These are phyloP conservation scores for Ormyrus rosae DNA, from an alignment of 2,888 invertebrate species.

Conservation along the genomic window DNA sequence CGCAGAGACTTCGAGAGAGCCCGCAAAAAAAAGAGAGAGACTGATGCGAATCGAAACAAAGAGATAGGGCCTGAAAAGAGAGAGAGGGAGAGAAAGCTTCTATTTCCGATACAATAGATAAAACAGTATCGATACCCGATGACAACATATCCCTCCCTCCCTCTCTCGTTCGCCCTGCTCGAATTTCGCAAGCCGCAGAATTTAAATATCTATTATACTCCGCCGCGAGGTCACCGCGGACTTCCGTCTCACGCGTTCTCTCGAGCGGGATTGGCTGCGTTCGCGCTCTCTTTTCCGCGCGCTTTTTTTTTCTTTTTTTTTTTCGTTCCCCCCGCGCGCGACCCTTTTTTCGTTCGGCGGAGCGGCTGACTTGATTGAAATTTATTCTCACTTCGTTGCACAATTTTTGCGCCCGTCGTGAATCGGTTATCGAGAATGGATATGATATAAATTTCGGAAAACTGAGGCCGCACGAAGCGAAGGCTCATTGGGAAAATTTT, in stretches of 20 bases:
- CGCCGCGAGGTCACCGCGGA: constrained; percentile 34
- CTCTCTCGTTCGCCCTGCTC: constrained; percentile 46
- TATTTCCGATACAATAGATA: constrained; percentile 65
- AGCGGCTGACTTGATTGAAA: constrained; percentile 58
- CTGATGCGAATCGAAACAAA: not conserved
- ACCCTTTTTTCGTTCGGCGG: constrained; percentile 27
- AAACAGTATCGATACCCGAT: constrained; percentile 68
- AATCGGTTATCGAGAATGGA: constrained; percentile 30
- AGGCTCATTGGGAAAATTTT: constrained; percentile 30
- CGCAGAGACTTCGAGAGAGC: constrained; percentile 4
- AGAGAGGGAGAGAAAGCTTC: constrained; percentile 48
- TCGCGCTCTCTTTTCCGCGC: constrained; percentile 25
- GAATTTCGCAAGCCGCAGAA: constrained; percentile 66
- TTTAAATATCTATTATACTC: constrained; percentile 70
- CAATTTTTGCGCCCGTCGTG: constrained; percentile 52
- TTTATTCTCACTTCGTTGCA: constrained; percentile 64
- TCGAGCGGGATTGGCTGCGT: constrained; percentile 16
- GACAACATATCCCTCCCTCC: constrained; percentile 57
- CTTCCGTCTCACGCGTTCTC: constrained; percentile 40
- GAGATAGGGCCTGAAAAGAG: not conserved
- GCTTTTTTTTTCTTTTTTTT: too few species aligned
- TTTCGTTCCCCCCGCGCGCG: not conserved
- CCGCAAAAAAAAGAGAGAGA: not conserved
- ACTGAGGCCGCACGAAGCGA: not conserved
- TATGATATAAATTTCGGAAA: constrained; percentile 25